Base-by-base conservation (phyloP, 2,797 vertebrate genomes). In the Ispidina lecontei region DNA sequence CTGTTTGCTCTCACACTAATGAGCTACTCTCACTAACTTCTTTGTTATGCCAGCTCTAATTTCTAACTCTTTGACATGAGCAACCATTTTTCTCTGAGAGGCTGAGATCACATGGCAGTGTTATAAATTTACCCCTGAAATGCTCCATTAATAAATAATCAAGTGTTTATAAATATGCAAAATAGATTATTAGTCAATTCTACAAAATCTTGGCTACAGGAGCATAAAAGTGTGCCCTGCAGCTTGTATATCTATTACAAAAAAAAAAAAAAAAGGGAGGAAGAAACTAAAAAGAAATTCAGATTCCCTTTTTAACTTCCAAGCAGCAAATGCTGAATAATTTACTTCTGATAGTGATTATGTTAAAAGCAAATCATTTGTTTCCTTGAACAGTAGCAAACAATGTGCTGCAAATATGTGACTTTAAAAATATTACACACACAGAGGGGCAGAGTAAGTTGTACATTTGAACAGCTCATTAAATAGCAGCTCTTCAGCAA, bases 131-230 rank as follows among this genome's bases (percentile, higher is more conserved):
- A 94, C 93, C 94, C 89, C 92, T 84, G 95, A 93, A 92, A 96
- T 56, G 94, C 82, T 15, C 87, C 90, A 95, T 97, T 97, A 97
- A 97, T 97, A 97, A 97, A 96, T 95, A 96, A 97, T 95, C 93
- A 88, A 95, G 94, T 96, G 89, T 97, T 97, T 97, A 96, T 98
- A 97, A 97, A 97, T 97, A 97, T 98, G 97, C 96, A 96, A 97
- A 97, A 96, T 77, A 96, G 92, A 96, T 93, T 93, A 97, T 97
- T 96, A 97, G 97, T 96, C 97, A 96, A 87, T 95, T 96, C 94
- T 88, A 93, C 86, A 85, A 94, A 85, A 91, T 81, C 94, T 93
- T 95, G 65, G 84, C 86, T 97, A 95, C 44, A 62, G 87, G 79
- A 93, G 93, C 95, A 89, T 97, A 93, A 93, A 96, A 97, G 94